Base-by-base conservation (phyloP, 1,140 invertebrate genomes). In the Sarcophaga peregrina region DNA sequence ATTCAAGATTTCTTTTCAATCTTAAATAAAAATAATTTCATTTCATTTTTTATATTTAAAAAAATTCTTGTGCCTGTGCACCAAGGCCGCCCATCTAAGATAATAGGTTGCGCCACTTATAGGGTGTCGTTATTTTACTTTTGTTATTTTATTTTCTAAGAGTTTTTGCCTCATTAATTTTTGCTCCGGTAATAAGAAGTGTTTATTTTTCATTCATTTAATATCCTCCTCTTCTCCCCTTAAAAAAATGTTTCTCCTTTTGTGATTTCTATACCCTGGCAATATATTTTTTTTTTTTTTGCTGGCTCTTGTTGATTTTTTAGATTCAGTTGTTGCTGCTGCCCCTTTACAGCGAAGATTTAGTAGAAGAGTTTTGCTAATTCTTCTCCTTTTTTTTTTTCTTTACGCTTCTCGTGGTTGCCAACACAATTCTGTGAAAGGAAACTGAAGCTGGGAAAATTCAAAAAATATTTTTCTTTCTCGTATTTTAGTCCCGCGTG, bases 181-280 rank as follows among this genome's bases (percentile, higher is more conserved):
- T 68, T 20, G 17, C 17, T 68, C 17, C 17, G 62, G 7, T 25
- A 25, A 68, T 9, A 20, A 68, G n/a, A 25, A 25, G 54, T 58
- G 54, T n/a, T 58, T 58, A n/a, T 58, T 58, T 58, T 58, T n/a
- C n/a, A 58, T 58, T 58, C 54, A 58, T 58, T 58, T 58, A 58
- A 58, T 58, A 58, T 7, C 10, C 25, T 37, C 4, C 25, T 37
- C 25, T 37, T 37, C 25, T 4, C 25, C 25, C 25, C 4, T 37
- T 37, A 37, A 37, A 37, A 37, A 37, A 2, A 37, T 37, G 25
- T 37, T 37, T 37, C 25, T 37, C 25, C 4, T 37, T 37, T 37
- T 37, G 25, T 37, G 25, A 37, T 37, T 37, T 37, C 25, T 37
- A 37, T 37, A 37, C 25, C 25, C 25, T 37, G 25, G 25, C 4